Conservation (phyloP, 2,888 invertebrate genomes). For the Epistrophe grossulariae region DNA sequence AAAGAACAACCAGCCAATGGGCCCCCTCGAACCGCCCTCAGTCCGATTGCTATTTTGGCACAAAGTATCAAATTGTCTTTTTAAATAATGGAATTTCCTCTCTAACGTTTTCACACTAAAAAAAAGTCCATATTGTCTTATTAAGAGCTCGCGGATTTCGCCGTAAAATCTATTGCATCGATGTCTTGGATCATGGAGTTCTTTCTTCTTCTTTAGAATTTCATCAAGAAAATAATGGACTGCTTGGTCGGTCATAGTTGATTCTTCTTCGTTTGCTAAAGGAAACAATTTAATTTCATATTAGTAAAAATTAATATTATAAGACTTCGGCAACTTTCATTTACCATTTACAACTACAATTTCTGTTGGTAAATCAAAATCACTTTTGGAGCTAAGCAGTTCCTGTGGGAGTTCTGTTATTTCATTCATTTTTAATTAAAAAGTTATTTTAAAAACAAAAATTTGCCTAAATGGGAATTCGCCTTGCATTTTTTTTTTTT, state of each 20-base stretch:
- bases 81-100: conserved; percentile 48
- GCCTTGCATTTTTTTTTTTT: not conserved
- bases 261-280: not conserved
- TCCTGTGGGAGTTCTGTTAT: not conserved
- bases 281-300: not conserved
- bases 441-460: not conserved
- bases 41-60: conserved; percentile 3
- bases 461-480: not conserved
- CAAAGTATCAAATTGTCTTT: conserved; percentile 29
- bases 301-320: not conserved
- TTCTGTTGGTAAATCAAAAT: not conserved
- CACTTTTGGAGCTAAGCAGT: not conserved
- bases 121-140: conserved; percentile 1
- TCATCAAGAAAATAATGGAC: conserved; percentile 43
- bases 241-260: not conserved
- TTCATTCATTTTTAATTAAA: not conserved
- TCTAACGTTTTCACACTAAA: conserved; percentile 31
- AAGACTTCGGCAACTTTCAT: not conserved
- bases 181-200: conserved; percentile 46
- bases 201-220: conserved; percentile 43
- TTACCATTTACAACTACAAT: not conserved
- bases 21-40: not conserved
- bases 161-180: conserved; percentile 41
- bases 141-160: conserved; percentile 23
- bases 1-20: conserved; percentile 41